Conservation (phyloP, 2,888 invertebrate genomes). For the Pyralis farinalis region DNA sequence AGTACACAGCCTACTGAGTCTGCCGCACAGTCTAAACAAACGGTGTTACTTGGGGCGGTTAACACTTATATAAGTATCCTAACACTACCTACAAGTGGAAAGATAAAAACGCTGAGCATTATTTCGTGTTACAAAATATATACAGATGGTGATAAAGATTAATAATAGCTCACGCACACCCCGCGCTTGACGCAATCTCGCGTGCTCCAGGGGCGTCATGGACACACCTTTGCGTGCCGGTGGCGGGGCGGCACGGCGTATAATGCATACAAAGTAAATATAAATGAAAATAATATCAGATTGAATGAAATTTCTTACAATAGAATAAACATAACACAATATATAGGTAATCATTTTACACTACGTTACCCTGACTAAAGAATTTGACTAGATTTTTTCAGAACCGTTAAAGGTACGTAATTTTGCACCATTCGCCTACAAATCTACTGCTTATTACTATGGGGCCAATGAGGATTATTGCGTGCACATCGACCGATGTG, state of each 20-base stretch:
- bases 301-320: neutral
- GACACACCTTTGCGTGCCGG: too few species aligned
- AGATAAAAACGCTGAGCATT: neutral
- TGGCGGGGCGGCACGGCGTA: too few species aligned
- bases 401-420: constrained; percentile 28
- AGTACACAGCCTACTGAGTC: too few species aligned
- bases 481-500: too few species aligned
- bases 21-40: neutral
- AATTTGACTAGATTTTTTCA: constrained; percentile 36
- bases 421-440: neutral
- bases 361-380: constrained; percentile 34
- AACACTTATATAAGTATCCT: constrained; percentile 9
- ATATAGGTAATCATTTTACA: constrained; percentile 1
- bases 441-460: too few species aligned
- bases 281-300: too few species aligned
- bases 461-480: too few species aligned
- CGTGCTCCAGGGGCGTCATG: too few species aligned
- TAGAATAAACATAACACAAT: neutral
- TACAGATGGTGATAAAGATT: neutral
- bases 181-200: too few species aligned
- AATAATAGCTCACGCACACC: neutral
- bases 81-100: constrained; percentile 1
- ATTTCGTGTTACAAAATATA: neutral
- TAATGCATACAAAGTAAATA: too few species aligned
- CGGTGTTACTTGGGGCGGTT: constrained; percentile 19